Evolutionary conservation across 1,140 invertebrate genomes (phyloP).

Genomic region (silkworm (Bombyx mori)): ASM3026992v2 NC_085116.1:705001-705500

Average conservation of each 20-base stretch:
- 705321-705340: slow-evolving; percentile 85
- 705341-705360: slow-evolving; percentile 83
- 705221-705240: too few relatives aligned
- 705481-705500: slow-evolving; percentile 91
- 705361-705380: slow-evolving; percentile 82
- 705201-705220: too few relatives aligned
- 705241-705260: too few relatives aligned
- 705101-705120: too few relatives aligned
- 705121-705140: too few relatives aligned
- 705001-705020: slow-evolving; percentile 88
- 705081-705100: too few relatives aligned
- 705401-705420: slow-evolving; percentile 93
- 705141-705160: too few relatives aligned
- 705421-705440: slow-evolving; percentile 82
- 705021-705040: slow-evolving; percentile 92
- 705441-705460: slow-evolving; percentile 79
- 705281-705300: too few relatives aligned
- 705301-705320: not conserved
- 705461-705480: slow-evolving; percentile 79
- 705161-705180: too few relatives aligned
- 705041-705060: slow-evolving; percentile 93
- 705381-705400: slow-evolving; percentile 94
- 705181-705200: too few relatives aligned
- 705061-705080: slow-evolving; percentile 80
- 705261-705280: too few relatives aligned